Percentiles rank a stretch among this genome's conserved stretches.
Conservation (phyloP, 2,113 vertebrate species). For the Daboia siamensis region DNA sequence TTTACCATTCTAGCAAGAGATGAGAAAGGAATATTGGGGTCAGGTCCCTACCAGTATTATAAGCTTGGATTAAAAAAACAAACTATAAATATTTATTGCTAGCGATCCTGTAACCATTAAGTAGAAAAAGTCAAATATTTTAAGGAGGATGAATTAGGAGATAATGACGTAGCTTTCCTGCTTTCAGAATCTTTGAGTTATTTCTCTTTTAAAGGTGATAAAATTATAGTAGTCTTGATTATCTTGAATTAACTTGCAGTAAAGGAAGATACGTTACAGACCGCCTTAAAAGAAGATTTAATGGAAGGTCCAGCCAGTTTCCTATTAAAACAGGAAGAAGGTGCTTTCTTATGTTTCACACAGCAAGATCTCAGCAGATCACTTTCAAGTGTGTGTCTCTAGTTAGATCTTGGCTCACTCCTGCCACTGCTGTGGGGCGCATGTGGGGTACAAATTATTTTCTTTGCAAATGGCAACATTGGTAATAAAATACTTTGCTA, state of each 20-base stretch:
- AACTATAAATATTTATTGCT: background rate
- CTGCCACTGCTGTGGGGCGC: background rate
- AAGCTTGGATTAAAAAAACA: accelerated
- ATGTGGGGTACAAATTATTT: background rate
- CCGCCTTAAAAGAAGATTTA: background rate
- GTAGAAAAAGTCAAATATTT: background rate
- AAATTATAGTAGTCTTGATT: background rate
- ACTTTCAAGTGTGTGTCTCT: no score
- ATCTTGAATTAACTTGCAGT: background rate
- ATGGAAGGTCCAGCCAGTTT: background rate
- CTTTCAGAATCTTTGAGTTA: background rate
- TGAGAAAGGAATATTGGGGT: background rate
- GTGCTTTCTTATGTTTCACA: background rate
- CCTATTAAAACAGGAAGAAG: background rate
- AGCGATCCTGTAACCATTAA: background rate
- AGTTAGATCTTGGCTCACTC: background rate
- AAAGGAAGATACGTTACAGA: background rate
- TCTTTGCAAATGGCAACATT: background rate
- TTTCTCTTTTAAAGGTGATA: background rate
- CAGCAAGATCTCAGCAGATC: background rate
- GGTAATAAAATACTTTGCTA: background rate
- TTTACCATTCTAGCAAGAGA: background rate
- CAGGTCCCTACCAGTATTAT: background rate
- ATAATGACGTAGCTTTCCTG: background rate
- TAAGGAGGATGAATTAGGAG: background rate